Percentiles rank a stretch among this genome's conserved stretches.
phyloP scores from a whole-genome alignment of 2,888 invertebrate species.

The Orgyia antiqua region DNA sequence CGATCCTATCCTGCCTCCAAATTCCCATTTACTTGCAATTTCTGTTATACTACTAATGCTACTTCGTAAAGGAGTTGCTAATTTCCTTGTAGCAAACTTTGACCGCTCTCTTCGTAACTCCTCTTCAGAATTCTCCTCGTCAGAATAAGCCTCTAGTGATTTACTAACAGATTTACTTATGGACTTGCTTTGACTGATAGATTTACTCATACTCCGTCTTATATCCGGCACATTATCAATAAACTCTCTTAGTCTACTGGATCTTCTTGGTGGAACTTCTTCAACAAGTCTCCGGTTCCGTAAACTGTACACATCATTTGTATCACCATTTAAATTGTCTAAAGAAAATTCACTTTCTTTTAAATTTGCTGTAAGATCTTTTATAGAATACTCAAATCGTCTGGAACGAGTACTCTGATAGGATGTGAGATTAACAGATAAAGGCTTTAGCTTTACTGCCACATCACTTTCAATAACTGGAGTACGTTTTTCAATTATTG shows the following conservation, averaged over 20 bases:
- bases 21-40: conserved; percentile 52
- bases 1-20: conserved; percentile 58
- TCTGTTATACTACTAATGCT: conserved; percentile 38
- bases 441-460: conserved; percentile 39
- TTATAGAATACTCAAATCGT: conserved; percentile 54
- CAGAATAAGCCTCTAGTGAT: conserved; percentile 56
- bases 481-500: conserved; percentile 52
- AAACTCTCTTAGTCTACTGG: conserved; percentile 52
- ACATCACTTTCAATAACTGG: conserved; percentile 42
- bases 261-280: conserved; percentile 48
- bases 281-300: conserved; percentile 49
- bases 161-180: conserved; percentile 58
- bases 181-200: conserved; percentile 48
- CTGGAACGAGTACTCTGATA: conserved; percentile 48
- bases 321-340: conserved; percentile 49
- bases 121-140: conserved; percentile 57
- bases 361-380: conserved; percentile 40
- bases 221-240: conserved; percentile 48
- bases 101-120: conserved; percentile 41
- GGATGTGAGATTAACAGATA: conserved; percentile 40
- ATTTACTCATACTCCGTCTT: conserved; percentile 55
- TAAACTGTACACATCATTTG: conserved; percentile 42
- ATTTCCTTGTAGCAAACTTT: conserved; percentile 49
- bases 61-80: conserved; percentile 60
- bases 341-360: conserved; percentile 33